Conservation (phyloP, 2,797 vertebrate species). For the Malacoctenus gilli region DNA sequence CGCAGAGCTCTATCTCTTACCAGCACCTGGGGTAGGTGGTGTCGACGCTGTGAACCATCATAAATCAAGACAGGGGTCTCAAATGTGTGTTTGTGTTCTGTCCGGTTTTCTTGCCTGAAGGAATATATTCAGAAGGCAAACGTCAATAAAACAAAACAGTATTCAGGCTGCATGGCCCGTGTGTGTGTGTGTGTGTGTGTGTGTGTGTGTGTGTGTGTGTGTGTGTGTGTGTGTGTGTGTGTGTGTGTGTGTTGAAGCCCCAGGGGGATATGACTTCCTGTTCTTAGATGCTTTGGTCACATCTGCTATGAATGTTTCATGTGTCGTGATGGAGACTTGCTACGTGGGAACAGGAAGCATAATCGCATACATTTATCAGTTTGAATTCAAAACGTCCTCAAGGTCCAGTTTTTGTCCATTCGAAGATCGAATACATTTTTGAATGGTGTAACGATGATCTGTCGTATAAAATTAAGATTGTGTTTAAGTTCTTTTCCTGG, state of each 20-base stretch:
- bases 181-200: constrained; percentile 8
- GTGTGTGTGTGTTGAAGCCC: constrained; percentile 67
- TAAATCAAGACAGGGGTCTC: constrained; percentile 67
- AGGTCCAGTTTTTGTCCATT: too few species aligned
- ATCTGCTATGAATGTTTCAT: constrained; percentile 92
- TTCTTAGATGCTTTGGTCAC: constrained; percentile 87
- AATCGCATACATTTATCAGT: too few species aligned
- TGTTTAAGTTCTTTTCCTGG: too few species aligned
- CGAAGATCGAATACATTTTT: too few species aligned
- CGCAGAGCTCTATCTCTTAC: constrained; percentile 67
- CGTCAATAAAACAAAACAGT: constrained; percentile 86
- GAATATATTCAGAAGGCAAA: constrained; percentile 59
- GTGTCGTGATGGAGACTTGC: constrained; percentile 84
- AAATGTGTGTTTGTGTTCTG: constrained; percentile 37
- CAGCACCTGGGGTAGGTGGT: constrained; percentile 64
- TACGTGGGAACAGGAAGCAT: constrained; percentile 54
- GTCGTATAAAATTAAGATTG: too few species aligned
- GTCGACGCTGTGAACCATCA: constrained; percentile 56
- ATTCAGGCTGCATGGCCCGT: constrained; percentile 81
- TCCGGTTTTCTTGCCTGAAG: constrained; percentile 58
- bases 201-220: constrained; percentile 17
- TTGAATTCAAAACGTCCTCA: too few species aligned
- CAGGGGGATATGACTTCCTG: constrained; percentile 84
- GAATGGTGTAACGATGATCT: too few species aligned
- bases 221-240: constrained; percentile 11